A percentile compares a stretch with the other conserved stretches of the same genome.
Conservation (phyloP, 2,113 vertebrate genomes). For the Leptocoma aspasia region DNA sequence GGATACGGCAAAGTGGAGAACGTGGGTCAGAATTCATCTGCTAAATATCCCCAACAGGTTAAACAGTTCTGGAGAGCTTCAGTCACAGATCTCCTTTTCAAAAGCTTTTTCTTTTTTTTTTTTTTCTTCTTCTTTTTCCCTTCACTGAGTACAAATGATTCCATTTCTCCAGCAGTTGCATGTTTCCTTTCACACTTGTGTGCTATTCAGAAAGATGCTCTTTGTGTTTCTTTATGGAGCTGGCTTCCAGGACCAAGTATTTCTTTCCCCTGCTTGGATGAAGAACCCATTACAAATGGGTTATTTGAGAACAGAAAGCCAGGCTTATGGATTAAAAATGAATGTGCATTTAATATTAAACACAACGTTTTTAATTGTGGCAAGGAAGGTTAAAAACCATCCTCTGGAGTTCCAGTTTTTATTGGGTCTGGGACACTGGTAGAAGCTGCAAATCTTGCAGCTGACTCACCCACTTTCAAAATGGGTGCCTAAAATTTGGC, state of each 20-base stretch:
- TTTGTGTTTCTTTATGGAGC: constrained; percentile 53
- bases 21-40: constrained; percentile 80
- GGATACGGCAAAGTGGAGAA: constrained; percentile 59
- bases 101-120: constrained; percentile 11
- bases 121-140: neutral
- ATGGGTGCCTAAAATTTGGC: neutral
- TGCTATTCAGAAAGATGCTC: constrained; percentile 47
- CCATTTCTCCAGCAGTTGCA: constrained; percentile 57
- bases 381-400: neutral
- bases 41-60: constrained; percentile 78
- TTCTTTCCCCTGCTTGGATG: constrained; percentile 35
- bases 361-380: neutral
- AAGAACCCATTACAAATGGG: constrained; percentile 31
- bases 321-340: constrained; percentile 21
- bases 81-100: constrained; percentile 74
- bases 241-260: constrained; percentile 1
- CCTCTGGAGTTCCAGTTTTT: neutral
- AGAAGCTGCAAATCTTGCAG: neutral
- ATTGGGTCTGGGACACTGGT: neutral
- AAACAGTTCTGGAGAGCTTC: constrained; percentile 72
- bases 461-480: neutral
- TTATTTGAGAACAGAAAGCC: constrained; percentile 25
- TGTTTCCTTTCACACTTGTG: constrained; percentile 56
- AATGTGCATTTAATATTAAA: neutral
- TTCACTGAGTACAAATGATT: constrained; percentile 61